Evolutionary conservation across 2,888 invertebrate species (phyloP), one percentile per base, ranked within the genome.

Genomic region (Sicus ferrugineus): DNA sequence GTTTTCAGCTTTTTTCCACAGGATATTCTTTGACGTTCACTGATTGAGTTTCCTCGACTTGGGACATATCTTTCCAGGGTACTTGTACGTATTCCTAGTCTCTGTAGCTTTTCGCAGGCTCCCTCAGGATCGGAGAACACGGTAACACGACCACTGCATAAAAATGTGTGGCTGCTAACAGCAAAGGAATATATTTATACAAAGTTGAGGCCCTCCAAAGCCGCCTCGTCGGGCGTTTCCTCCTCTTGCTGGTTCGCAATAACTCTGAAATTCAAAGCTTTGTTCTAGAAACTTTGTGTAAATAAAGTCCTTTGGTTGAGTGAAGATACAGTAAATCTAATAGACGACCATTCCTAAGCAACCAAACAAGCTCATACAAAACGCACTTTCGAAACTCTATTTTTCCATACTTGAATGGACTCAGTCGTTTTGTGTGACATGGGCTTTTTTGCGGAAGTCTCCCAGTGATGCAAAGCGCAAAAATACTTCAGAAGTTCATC

Each of bases 131-230:
- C 70, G 69, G 67, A 73, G 64, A 68, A 71, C 73, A 77, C 73
- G 77, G 76, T 76, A 75, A 76, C 73, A 77, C 72, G 73, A 73
- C 73, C 67, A 72, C 72, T 72, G 71, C 73, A 67, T 42, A 30
- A 58, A 59, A 48, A 31, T 62, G 42, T 71, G 74, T 72, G 74
- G 70, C 73, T 74, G 72, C 67, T 62, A 73, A 72, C 70, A 69
- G 68, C 81, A 81, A 82, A 82, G 82, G 82, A 82, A 78, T 82
- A 82, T 82, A 82, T 82, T 82, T 82, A 82, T 81, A 82, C 81
- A 82, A 82, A 82, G 81, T 82, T 81, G 76, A 72, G 75, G 77
- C 74, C 74, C 73, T 50, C 28, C 30, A 23, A 31, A 34, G 11
- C 4, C 34, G 23, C 21, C 38, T 14, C 46, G 21, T 62, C 62